These are phyloP conservation scores for Alosa alosa DNA, from an alignment of 2,113 vertebrate genomes.

Conservation along the genomic window DNA sequence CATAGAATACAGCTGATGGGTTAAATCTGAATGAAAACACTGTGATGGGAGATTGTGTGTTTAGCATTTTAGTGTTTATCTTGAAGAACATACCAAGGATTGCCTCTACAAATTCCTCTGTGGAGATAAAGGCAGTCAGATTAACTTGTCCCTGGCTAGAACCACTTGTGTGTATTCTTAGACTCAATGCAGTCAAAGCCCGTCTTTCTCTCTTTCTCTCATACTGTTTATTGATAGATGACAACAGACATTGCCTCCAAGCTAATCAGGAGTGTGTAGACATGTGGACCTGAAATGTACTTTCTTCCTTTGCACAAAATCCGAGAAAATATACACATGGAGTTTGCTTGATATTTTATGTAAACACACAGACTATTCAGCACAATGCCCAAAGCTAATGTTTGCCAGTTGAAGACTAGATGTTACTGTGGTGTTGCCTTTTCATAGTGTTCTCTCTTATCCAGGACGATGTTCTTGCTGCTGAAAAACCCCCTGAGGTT, in stretches of 20 bases:
- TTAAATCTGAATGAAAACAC: not conserved
- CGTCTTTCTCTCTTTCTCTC: not conserved
- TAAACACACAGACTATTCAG: constrained; percentile 8
- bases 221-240: not conserved
- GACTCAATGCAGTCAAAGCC: not conserved
- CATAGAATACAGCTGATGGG: not conserved
- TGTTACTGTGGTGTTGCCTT: not conserved
- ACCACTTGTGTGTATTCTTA: constrained; percentile 16
- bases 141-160: constrained; percentile 4
- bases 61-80: constrained; percentile 2
- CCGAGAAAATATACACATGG: not conserved
- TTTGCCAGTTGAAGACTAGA: not conserved
- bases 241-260: constrained; percentile 8
- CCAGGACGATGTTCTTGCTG: constrained; percentile 68
- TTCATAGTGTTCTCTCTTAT: not conserved
- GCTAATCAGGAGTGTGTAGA: constrained; percentile 3
- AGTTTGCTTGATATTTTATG: constrained; percentile 13
- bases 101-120: not conserved
- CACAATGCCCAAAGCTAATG: not conserved
- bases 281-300: not conserved
- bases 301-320: not conserved
- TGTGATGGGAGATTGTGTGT: constrained; percentile 1
- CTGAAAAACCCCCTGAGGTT: constrained; percentile 67
- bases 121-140: not conserved
- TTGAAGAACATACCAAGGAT: not conserved